These are phyloP conservation scores for Coracopsis vasa DNA, from an alignment of 2,113 vertebrate genomes.

Conservation along the genomic window DNA sequence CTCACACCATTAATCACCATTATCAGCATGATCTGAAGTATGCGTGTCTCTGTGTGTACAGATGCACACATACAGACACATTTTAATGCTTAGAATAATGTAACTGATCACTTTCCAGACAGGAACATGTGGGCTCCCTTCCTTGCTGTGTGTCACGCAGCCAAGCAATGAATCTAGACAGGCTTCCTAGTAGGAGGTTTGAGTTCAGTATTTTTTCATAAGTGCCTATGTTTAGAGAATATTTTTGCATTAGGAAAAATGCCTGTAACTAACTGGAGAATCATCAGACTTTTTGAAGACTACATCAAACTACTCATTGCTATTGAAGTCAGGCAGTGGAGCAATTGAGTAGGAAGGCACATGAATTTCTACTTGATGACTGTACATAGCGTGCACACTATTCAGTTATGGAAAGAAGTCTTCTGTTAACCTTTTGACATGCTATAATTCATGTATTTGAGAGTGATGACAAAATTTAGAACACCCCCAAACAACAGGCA, in stretches of 20 bases:
- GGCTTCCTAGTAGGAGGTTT: conserved; percentile 28
- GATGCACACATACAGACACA: not conserved
- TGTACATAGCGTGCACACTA: not conserved
- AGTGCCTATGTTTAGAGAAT: not conserved
- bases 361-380: not conserved
- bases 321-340: not conserved
- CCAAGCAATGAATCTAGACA: conserved; percentile 39
- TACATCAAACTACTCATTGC: not conserved
- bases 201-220: not conserved
- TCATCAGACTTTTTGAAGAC: not conserved
- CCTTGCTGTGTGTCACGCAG: conserved; percentile 38
- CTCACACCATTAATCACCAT: too few relatives aligned
- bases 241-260: conserved; percentile 29
- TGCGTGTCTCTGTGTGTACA: conserved; percentile 9
- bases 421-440: not conserved
- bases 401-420: not conserved
- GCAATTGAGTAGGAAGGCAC: not conserved
- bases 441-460: not conserved
- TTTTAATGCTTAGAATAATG: conserved; percentile 38
- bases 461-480: not conserved
- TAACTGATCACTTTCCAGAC: conserved; percentile 63
- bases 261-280: not conserved
- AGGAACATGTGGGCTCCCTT: conserved; percentile 59
- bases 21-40: conserved; percentile 12
- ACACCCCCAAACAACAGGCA: not conserved